Conservation (phyloP, 2,888 invertebrate species). For the Cosmia trapezina region DNA sequence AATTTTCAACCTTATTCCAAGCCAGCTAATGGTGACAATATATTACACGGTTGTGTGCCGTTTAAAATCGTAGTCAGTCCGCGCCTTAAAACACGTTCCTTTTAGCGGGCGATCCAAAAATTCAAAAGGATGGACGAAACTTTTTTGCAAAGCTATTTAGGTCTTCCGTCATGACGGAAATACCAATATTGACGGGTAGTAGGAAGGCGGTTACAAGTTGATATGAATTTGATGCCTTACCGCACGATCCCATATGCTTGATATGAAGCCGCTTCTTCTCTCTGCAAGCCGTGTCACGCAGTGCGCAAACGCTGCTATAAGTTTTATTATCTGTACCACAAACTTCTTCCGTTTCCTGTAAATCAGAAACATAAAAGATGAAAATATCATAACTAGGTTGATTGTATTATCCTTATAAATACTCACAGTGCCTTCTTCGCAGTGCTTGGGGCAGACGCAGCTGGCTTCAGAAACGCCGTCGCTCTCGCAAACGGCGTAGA, state of each 20-base stretch:
- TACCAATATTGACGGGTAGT: not conserved
- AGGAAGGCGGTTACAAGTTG: not conserved
- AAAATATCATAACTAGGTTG: not conserved
- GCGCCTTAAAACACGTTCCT: not conserved
- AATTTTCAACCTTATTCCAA: no score
- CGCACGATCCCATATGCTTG: conserved; percentile 96
- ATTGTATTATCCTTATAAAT: not conserved
- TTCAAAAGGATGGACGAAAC: not conserved
- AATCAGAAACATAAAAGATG: conserved; percentile 5
- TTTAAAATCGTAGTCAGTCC: no score
- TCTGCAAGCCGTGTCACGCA: conserved; percentile 94
- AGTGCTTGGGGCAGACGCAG: conserved; percentile 92
- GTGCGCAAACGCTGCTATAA: conserved; percentile 95
- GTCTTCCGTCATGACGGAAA: not conserved
- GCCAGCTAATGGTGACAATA: no score
- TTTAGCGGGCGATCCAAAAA: not conserved
- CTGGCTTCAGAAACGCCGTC: conserved; percentile 90
- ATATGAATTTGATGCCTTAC: conserved; percentile 82
- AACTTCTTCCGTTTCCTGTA: conserved; percentile 91
- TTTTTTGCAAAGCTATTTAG: not conserved
- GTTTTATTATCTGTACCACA: conserved; percentile 97
- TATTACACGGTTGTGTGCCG: no score
- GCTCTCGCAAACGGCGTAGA: conserved; percentile 94
- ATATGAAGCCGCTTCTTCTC: conserved; percentile 93
- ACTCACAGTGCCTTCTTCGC: conserved; percentile 89